Evolutionary conservation across 2,888 invertebrate species (phyloP).

Genomic region (Machimus atricapillus): DNA sequence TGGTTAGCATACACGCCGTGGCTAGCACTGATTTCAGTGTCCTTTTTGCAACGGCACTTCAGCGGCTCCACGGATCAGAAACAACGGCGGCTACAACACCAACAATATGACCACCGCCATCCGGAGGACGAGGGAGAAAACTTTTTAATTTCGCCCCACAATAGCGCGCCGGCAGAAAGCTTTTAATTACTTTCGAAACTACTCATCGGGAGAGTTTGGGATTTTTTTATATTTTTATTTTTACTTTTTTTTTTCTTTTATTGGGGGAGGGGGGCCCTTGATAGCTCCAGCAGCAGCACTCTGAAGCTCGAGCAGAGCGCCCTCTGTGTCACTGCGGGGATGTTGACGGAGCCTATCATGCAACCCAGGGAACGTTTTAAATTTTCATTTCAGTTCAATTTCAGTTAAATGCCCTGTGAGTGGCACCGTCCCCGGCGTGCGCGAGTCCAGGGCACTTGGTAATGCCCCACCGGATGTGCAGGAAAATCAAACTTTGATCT

Average conservation of each 20-base stretch:
- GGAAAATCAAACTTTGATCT: slow-evolving; percentile 2
- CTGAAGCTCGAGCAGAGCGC: neutral
- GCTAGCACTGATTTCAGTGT: neutral
- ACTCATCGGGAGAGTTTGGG: slow-evolving; percentile 6
- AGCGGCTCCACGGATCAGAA: neutral
- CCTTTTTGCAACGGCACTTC: neutral
- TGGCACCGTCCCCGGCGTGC: neutral
- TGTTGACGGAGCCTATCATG: slow-evolving; percentile 3
- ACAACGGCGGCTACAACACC: neutral
- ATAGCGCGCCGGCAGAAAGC: slow-evolving; percentile 12
- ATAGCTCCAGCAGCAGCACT: neutral
- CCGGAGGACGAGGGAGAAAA: neutral
- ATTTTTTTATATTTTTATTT: neutral
- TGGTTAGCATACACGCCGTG: neutral
- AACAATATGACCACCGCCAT: neutral
- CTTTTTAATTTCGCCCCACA: slow-evolving; percentile 25
- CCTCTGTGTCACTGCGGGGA: neutral
- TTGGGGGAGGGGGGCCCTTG: neutral
- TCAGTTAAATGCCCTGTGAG: neutral
- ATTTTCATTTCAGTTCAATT: slow-evolving; percentile 18
- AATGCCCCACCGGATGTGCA: neutral
- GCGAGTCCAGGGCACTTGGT: neutral
- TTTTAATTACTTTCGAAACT: slow-evolving; percentile 27
- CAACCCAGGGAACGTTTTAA: neutral
- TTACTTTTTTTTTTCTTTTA: neutral